phyloP scores from a whole-genome alignment of 2,797 vertebrate genomes.

The Austrolebias charrua region DNA sequence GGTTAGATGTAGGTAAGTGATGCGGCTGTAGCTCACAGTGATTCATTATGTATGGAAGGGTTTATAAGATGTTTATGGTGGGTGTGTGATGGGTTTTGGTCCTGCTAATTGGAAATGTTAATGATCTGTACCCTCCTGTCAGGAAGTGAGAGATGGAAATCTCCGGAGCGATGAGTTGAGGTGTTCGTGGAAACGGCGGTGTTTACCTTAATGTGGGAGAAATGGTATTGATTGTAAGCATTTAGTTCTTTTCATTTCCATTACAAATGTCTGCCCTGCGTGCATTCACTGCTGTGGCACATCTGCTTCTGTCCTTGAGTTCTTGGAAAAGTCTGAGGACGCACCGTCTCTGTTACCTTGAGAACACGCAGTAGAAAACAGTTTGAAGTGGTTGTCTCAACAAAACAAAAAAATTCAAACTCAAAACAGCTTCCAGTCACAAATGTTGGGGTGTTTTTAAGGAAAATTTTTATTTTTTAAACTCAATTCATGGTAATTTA shows the following conservation, averaged over 20 bases:
- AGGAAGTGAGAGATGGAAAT: slow-evolving; percentile 40
- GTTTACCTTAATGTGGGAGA: too few species aligned
- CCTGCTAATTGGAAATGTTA: slow-evolving; percentile 59
- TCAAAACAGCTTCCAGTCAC: background rate
- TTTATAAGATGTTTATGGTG: slow-evolving; percentile 37
- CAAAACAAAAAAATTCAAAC: slow-evolving; percentile 19
- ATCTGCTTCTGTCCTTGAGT: slow-evolving; percentile 12
- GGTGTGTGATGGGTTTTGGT: slow-evolving; percentile 34
- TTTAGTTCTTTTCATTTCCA: slow-evolving; percentile 12
- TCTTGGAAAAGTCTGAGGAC: background rate
- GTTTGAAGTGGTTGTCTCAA: background rate
- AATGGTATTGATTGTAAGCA: slow-evolving; percentile 17
- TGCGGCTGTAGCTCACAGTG: slow-evolving; percentile 14
- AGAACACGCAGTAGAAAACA: slow-evolving; percentile 8
- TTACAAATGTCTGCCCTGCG: background rate
- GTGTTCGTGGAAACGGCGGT: slow-evolving; percentile 57
- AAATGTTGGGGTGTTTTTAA: background rate
- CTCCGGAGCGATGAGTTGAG: slow-evolving; percentile 34
- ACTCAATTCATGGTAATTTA: background rate
- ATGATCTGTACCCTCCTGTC: slow-evolving; percentile 62
- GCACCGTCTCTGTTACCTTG: slow-evolving; percentile 18
- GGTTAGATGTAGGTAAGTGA: slow-evolving; percentile 24
- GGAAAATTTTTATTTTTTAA: background rate
- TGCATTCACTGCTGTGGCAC: background rate
- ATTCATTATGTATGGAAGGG: slow-evolving; percentile 34